phyloP scores from a whole-genome alignment of 2,797 vertebrate species.

The Rhadinocentrus ornatus region DNA sequence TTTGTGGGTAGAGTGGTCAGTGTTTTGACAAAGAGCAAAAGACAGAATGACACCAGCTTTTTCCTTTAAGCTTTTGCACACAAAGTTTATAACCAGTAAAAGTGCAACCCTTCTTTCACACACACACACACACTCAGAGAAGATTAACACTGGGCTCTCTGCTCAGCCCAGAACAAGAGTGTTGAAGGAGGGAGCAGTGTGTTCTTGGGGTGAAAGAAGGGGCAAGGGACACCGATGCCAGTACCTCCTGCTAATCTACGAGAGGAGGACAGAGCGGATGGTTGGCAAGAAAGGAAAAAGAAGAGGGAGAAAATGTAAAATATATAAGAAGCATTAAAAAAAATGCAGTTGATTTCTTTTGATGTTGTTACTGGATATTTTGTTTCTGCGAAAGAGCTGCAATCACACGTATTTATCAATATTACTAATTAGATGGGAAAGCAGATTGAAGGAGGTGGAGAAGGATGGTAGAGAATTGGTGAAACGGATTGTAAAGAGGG shows the following conservation, averaged over 20 bases:
- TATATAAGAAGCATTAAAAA: not conserved
- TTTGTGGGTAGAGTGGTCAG: not conserved
- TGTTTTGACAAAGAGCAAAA: constrained; percentile 1
- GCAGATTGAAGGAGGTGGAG: not conserved
- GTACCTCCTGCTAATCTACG: constrained; percentile 65
- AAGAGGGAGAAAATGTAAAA: not conserved
- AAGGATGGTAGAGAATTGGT: not conserved
- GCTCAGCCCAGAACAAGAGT: constrained; percentile 52
- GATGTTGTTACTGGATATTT: not conserved
- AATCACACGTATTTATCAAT: not conserved
- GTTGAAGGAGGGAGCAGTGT: constrained; percentile 58
- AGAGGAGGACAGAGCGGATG: constrained; percentile 23
- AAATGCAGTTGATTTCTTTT: too few relatives aligned
- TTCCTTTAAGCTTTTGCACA: constrained; percentile 14
- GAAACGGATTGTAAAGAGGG: not conserved
- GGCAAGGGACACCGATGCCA: constrained; percentile 74
- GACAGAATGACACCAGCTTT: not conserved
- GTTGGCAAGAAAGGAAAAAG: not conserved
- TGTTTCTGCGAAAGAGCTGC: not conserved
- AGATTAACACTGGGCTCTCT: constrained; percentile 46
- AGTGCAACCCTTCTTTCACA: constrained; percentile 1
- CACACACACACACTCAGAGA: constrained; percentile 41
- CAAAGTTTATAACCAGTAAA: constrained; percentile 7
- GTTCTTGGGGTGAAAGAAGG: constrained; percentile 83
- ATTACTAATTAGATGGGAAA: constrained; percentile 5